Evolutionary conservation across 2,797 vertebrate species (phyloP).

Genomic region (Chelon labrosus): DNA sequence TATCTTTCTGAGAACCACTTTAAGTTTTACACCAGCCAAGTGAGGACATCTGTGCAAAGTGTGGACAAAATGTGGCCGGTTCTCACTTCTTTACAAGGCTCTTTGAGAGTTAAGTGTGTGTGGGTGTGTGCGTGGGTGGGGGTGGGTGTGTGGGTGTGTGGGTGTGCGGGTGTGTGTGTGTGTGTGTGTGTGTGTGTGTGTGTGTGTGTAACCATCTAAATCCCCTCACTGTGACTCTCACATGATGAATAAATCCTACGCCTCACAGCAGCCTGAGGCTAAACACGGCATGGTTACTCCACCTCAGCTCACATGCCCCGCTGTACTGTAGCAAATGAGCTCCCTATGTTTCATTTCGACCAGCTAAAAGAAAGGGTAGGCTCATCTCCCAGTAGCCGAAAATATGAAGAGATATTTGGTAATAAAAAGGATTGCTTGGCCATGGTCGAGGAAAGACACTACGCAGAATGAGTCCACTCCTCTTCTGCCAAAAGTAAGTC

Average conservation of each 20-base stretch:
- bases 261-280: constrained; percentile 54
- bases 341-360: constrained; percentile 18
- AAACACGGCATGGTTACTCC: constrained; percentile 47
- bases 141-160: neutral
- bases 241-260: constrained; percentile 77
- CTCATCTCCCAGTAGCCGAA: constrained; percentile 32
- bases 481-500: constrained; percentile 88
- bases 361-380: constrained; percentile 29
- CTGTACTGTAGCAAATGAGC: constrained; percentile 26
- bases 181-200: constrained; percentile 4
- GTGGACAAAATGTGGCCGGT: too few relatives aligned
- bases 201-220: constrained; percentile 53
- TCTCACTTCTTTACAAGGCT: neutral
- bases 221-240: constrained; percentile 84
- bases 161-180: constrained; percentile 3
- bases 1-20: neutral
- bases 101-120: neutral
- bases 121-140: too few relatives aligned
- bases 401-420: constrained; percentile 69
- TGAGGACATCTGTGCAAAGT: too few relatives aligned
- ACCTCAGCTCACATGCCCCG: constrained; percentile 66
- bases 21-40: too few relatives aligned
- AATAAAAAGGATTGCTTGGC: constrained; percentile 58
- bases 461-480: constrained; percentile 78
- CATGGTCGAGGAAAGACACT: constrained; percentile 58